Percentiles rank a stretch among this genome's conserved stretches.
These are phyloP conservation scores for Lagopus leucura DNA, from an alignment of 2,113 vertebrate species.

Conservation along the genomic window DNA sequence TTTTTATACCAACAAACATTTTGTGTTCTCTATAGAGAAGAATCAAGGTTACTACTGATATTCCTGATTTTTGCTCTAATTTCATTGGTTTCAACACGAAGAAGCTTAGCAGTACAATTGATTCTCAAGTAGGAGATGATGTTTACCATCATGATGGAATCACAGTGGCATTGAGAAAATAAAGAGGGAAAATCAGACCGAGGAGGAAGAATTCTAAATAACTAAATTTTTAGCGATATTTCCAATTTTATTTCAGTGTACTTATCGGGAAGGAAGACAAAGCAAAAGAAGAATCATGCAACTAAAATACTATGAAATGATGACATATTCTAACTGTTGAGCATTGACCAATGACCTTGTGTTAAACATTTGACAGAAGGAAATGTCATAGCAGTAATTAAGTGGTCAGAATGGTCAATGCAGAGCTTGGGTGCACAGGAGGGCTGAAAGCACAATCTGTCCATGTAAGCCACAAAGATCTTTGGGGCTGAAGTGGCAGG, in stretches of 20 bases:
- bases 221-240: not conserved
- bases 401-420: not conserved
- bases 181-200: not conserved
- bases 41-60: not conserved
- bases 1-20: not conserved
- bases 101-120: not conserved
- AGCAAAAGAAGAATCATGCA: not conserved
- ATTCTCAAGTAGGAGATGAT: not conserved
- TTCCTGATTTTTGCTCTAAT: not conserved
- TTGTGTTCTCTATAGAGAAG: not conserved
- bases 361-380: not conserved
- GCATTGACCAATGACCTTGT: not conserved
- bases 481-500: not conserved
- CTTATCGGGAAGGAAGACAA: not conserved
- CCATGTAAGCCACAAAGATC: not conserved
- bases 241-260: not conserved
- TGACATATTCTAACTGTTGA: not conserved
- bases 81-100: not conserved
- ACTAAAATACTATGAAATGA: not conserved
- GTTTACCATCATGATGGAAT: not conserved
- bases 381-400: not conserved
- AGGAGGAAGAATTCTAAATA: not conserved
- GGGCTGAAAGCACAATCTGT: not conserved
- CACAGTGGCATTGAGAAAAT: not conserved
- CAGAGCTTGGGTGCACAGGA: not conserved